These are phyloP conservation scores for Phoenicopterus ruber DNA, from an alignment of 2,113 vertebrate species.

Conservation along the genomic window DNA sequence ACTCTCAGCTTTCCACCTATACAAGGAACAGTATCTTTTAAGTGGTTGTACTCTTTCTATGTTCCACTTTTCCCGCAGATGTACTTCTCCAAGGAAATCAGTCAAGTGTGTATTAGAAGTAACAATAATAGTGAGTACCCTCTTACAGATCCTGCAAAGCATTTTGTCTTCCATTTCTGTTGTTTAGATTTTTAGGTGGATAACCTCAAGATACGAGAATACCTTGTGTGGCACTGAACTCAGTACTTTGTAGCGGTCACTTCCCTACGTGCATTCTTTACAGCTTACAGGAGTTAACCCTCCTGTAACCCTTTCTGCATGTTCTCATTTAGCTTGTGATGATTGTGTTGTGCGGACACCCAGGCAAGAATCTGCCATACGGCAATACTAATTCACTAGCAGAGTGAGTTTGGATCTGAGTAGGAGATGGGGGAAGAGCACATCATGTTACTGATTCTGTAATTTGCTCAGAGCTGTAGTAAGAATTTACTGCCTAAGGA, in stretches of 20 bases:
- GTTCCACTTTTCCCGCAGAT: background rate
- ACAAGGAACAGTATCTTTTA: background rate
- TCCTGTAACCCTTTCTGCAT: background rate
- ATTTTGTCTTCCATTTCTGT: background rate
- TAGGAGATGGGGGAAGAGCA: background rate
- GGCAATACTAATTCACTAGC: background rate
- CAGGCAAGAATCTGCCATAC: background rate
- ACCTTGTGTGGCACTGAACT: background rate
- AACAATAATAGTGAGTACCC: background rate
- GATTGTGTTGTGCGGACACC: background rate
- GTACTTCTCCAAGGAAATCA: background rate
- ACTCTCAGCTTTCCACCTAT: background rate
- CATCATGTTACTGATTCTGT: background rate
- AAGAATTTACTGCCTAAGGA: background rate
- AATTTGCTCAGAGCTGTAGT: background rate
- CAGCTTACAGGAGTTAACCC: background rate
- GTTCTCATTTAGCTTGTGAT: background rate
- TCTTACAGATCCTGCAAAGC: background rate
- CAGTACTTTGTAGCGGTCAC: background rate
- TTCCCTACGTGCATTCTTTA: background rate
- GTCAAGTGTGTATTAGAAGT: background rate
- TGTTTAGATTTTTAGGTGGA: background rate
- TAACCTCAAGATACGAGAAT: background rate
- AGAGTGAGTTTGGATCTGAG: background rate
- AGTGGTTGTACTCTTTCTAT: accelerated